A percentile compares a stretch with the other conserved stretches of the same genome.
phyloP scores from a whole-genome alignment of 2,888 invertebrate genomes.

The Tethea ocularis region DNA sequence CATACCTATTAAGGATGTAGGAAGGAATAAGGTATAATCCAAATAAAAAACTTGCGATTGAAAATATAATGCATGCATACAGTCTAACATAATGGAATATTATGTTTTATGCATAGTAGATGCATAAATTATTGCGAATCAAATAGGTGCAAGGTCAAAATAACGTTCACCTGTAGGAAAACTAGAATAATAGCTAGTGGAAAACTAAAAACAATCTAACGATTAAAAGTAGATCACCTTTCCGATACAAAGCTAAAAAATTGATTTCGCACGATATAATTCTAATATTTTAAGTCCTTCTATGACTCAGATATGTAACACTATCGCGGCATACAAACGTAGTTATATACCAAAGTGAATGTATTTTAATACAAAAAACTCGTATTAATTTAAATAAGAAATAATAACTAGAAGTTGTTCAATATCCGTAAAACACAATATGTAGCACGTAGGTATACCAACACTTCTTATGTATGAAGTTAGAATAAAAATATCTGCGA shows the following conservation, averaged over 20 bases:
- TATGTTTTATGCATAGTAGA: background rate
- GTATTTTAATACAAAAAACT: background rate
- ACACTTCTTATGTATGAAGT: no score
- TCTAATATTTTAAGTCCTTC: background rate
- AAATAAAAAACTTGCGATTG: background rate
- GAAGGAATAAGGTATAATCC: background rate
- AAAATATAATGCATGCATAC: background rate
- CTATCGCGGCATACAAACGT: background rate
- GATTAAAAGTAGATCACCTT: conserved; percentile 18
- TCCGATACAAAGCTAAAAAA: conserved; percentile 5
- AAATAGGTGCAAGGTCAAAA: conserved; percentile 34
- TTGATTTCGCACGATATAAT: background rate
- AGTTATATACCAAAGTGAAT: background rate
- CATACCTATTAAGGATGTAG: background rate
- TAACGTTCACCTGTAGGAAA: conserved; percentile 30
- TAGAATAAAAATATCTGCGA: no score
- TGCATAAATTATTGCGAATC: background rate
- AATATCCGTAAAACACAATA: background rate
- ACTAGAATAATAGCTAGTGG: background rate
- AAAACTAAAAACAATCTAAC: background rate
- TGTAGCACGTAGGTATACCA: background rate
- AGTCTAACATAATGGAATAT: background rate
- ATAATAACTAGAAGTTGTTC: background rate
- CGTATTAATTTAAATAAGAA: background rate
- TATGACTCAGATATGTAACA: background rate